Conservation (phyloP, 2,113 vertebrate species). For the Cnemophilus loriae region DNA sequence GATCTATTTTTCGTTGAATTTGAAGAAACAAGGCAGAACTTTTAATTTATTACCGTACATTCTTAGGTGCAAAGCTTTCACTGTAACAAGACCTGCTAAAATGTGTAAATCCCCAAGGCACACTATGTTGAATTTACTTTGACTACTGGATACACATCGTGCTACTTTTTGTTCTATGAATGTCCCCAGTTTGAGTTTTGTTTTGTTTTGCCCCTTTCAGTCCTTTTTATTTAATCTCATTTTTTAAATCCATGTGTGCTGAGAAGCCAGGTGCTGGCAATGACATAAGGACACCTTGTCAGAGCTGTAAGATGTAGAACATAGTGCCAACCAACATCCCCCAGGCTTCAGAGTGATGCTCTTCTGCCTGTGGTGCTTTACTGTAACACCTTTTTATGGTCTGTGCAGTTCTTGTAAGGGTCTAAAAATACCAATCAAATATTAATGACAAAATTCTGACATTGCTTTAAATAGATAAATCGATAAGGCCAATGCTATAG, state of each 20-base stretch:
- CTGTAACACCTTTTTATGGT: slow-evolving; percentile 41
- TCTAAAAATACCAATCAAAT: slow-evolving; percentile 49
- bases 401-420: slow-evolving; percentile 43
- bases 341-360: background rate
- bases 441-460: slow-evolving; percentile 50
- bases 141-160: background rate
- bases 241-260: background rate
- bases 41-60: background rate
- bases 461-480: slow-evolving; percentile 38
- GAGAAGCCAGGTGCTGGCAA: background rate
- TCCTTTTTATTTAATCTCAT: background rate
- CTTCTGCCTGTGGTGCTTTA: background rate
- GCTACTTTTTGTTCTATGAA: background rate
- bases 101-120: background rate
- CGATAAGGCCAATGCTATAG: background rate
- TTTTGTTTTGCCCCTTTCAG: background rate
- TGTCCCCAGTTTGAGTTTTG: background rate
- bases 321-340: background rate
- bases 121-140: background rate
- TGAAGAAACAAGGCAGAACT: background rate
- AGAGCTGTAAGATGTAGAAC: background rate
- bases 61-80: background rate
- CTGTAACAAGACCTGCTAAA: background rate
- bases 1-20: background rate
- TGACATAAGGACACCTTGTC: background rate